Base-by-base conservation (phyloP, 2,113 vertebrate genomes). In the Megaleporinus macrocephalus region DNA sequence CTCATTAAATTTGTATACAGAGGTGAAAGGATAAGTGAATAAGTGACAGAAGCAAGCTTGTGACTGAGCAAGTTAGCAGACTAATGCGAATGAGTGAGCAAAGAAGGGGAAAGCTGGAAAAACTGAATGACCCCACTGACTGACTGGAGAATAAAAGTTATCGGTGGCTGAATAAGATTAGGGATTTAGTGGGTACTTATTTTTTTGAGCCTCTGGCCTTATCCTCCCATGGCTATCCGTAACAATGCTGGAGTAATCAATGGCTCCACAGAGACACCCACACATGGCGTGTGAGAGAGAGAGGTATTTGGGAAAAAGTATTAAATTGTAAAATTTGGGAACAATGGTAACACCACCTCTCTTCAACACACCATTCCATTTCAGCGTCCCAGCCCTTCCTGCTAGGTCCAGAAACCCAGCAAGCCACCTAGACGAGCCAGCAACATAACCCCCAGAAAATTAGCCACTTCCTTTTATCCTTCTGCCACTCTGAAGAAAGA, bases 121-220 rank as follows among this genome's bases (percentile, higher is more conserved):
- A 26, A 62, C 4, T 24, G 59, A 62, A 13, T 3, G 59, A 6
- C 6, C 6, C 33, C n/a, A n/a, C n/a, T n/a, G n/a, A n/a, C n/a
- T n/a, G n/a, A n/a, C n/a, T n/a, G n/a, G n/a, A 27, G 59, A 26
- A 26, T 62, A 10, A 62, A 15, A 30, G 62, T 65, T 14, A 27
- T 63, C 11, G 18, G 6, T 15, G 12, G 73, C 30, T 41, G 74
- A 41, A 76, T 62, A 41, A 36, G 68, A 59, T 27, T 62, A 36
- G 55, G 80, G 29, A 47, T 36, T 59, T 78, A 81, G 81, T 65
- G 82, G 36, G 86, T 87, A 88, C 89, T 89, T 84, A 87, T 36
- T 36, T 85, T 69, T 26, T 27, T 22, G 36, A 73, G 65, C 68
- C 57, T 73, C 76, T 68, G 0, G 26, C 55, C 80, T 85, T 73